Evolutionary conservation across 2,113 vertebrate genomes (phyloP).

Genomic region (Antennarius striatus): DNA sequence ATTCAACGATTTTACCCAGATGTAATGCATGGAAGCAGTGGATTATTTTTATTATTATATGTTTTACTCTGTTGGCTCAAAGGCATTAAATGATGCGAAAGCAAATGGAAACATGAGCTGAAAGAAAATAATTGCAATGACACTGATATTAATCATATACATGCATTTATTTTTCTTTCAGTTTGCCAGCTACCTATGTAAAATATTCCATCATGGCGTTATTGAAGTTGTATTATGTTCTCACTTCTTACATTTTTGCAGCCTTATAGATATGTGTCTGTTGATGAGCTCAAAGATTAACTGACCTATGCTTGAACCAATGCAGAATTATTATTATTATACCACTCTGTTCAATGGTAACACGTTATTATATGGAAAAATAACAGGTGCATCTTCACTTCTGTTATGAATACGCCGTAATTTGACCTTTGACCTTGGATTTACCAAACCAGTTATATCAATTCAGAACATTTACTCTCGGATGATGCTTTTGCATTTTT

Average conservation of each 20-base stretch:
- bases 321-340: too few species aligned
- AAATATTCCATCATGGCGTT: background rate
- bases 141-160: too few species aligned
- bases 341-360: background rate
- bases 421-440: too few species aligned
- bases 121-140: background rate
- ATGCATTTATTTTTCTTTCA: background rate
- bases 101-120: background rate
- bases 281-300: background rate
- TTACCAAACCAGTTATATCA: too few species aligned
- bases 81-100: background rate
- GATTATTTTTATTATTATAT: background rate
- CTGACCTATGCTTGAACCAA: slow-evolving; percentile 1
- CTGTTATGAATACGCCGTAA: too few species aligned
- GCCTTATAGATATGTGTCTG: background rate
- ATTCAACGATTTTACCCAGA: slow-evolving; percentile 60
- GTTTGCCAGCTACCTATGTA: background rate
- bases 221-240: background rate
- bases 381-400: background rate
- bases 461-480: too few species aligned
- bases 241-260: background rate
- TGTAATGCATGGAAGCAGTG: slow-evolving; percentile 15
- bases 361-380: background rate
- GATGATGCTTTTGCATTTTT: too few species aligned
- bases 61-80: background rate